Evolutionary conservation across 1,140 invertebrate species (phyloP), one percentile per base, ranked within the genome.

Genomic region (Heliconius nattereri): DNA sequence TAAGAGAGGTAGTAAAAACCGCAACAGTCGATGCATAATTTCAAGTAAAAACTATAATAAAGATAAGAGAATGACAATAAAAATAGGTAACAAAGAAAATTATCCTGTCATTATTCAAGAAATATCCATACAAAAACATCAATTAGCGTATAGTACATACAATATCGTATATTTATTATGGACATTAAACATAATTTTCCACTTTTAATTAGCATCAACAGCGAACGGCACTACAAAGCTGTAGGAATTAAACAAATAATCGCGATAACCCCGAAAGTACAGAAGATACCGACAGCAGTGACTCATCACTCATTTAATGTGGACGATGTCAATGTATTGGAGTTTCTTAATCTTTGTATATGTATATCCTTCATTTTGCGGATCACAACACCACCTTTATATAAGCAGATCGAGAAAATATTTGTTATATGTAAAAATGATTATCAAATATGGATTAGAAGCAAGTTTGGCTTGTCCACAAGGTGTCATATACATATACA

Each of bases 301-400:
- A 91, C 85, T 91, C 88, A 90, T 85, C 83, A 91, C 85, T 91
- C 88, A 90, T 85, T 83, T 78, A 54, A 73, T 60, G 75, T 75
- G 83, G 88, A 89, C 89, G 89, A 89, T 66, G 26, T 66, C 60
- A 66, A 66, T 66, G 60, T 66, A 57, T 66, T 11, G 23, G 26
- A 11, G 57, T 26, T 66, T 29, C 19, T 66, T 66, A 29, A 26
- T 66, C 3, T 66, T 26, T 13, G 23, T 26, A 16, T 57, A 57
- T n/a, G 23, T 11, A 57, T 19, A 52, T 20, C 16, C 19, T 52
- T 52, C 49, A 19, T 45, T 45, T 45, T 45, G 40, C 13, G 40
- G 40, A 45, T 5, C 40, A 16, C 40, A 45, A 45, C 40, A 45
- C 13, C 40, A 40, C 9, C 37, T 40, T 40, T 40, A 11, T 49